Conservation (phyloP, 2,888 invertebrate species). For the Blastobasis lacticolella region DNA sequence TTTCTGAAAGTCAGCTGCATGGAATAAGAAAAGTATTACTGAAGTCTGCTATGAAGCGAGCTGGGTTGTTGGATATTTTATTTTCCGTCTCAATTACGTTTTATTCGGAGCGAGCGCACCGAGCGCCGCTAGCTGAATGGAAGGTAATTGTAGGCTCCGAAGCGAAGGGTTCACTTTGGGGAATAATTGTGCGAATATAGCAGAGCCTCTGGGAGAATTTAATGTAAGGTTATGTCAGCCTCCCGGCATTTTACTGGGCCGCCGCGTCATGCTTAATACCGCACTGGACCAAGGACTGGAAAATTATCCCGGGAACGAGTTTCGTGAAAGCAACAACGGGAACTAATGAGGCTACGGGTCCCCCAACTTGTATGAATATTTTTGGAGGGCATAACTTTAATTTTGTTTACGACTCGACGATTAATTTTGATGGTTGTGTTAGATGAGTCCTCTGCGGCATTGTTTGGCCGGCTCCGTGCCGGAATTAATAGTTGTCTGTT, state of each 20-base stretch:
- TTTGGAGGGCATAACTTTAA: conserved; percentile 61
- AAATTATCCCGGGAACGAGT: conserved; percentile 68
- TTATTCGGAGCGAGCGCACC: conserved; percentile 48
- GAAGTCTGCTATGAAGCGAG: no score
- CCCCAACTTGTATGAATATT: conserved; percentile 59
- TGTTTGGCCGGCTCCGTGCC: conserved; percentile 13
- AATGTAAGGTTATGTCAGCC: conserved; percentile 61
- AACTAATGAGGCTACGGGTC: conserved; percentile 66
- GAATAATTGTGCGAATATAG: conserved; percentile 69
- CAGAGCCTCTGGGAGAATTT: conserved; percentile 63
- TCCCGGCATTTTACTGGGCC: conserved; percentile 47
- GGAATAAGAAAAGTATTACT: no score
- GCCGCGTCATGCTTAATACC: conserved; percentile 47
- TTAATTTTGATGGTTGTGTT: conserved; percentile 55
- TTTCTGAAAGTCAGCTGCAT: no score
- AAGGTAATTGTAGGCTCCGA: conserved; percentile 68
- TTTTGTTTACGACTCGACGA: conserved; percentile 48
- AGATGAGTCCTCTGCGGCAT: conserved; percentile 20
- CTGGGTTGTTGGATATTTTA: conserved; percentile 33
- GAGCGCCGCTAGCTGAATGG: conserved; percentile 61
- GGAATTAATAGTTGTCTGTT: conserved; percentile 2
- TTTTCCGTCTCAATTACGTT: conserved; percentile 63
- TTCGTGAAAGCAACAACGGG: conserved; percentile 61
- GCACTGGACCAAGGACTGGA: conserved; percentile 56
- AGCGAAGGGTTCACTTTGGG: conserved; percentile 64